Evolutionary conservation across 2,113 vertebrate genomes (phyloP).

Genomic region (Sigmodon hispidus): DNA sequence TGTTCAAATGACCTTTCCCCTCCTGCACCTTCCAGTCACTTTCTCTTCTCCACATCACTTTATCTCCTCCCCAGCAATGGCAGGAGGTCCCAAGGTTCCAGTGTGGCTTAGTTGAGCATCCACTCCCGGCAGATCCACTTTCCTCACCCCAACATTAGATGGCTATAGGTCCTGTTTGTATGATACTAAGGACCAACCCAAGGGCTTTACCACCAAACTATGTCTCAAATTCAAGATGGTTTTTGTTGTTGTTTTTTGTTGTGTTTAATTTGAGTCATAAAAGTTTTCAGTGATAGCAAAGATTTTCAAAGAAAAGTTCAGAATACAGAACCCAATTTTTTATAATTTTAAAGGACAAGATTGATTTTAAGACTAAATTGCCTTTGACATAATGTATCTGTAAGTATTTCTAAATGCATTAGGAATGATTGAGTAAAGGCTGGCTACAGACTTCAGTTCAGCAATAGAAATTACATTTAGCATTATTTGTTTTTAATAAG

Average conservation of each 20-base stretch:
- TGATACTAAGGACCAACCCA: background rate
- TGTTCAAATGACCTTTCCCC: no score
- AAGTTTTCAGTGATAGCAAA: background rate
- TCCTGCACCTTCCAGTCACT: no score
- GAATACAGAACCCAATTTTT: background rate
- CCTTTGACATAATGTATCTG: background rate
- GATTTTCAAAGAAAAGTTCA: background rate
- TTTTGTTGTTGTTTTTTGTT: background rate
- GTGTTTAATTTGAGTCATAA: background rate
- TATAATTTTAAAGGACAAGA: background rate
- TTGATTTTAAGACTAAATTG: background rate
- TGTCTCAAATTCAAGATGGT: background rate
- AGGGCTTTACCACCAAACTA: background rate
- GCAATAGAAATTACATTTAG: background rate
- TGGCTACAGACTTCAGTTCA: background rate
- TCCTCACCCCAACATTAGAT: no score
- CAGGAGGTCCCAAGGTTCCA: no score
- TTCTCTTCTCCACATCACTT: no score
- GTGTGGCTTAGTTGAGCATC: no score
- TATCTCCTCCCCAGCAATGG: no score
- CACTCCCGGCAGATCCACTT: no score
- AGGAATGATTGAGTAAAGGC: background rate
- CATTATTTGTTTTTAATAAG: background rate
- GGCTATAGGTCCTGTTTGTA: background rate
- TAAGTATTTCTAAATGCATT: background rate